Conservation (phyloP, 1,140 invertebrate species). For the Drosophila melanica region DNA sequence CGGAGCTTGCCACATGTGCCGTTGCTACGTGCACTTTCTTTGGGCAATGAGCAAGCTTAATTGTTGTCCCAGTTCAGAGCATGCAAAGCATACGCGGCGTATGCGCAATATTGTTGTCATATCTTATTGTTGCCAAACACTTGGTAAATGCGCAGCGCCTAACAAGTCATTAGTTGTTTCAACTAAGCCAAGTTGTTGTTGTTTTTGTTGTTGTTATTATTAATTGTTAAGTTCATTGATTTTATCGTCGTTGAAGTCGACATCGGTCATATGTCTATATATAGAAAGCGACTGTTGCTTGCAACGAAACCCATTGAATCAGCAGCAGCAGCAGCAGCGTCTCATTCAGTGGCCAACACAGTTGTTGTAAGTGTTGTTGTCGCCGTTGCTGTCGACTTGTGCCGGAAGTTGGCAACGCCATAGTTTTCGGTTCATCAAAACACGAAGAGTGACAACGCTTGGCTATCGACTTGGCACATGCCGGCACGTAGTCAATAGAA, state of each 20-base stretch:
- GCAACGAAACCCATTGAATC: constrained; percentile 56
- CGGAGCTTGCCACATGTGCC: constrained; percentile 40
- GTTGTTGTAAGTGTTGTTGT: constrained; percentile 9
- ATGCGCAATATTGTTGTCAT: constrained; percentile 55
- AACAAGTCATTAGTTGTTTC: constrained; percentile 19
- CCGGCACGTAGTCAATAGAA: constrained; percentile 41
- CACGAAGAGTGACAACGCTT: constrained; percentile 15
- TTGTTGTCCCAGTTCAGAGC: constrained; percentile 53
- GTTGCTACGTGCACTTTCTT: constrained; percentile 36
- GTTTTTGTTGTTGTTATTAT: constrained; percentile 12
- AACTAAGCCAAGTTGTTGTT: constrained; percentile 16
- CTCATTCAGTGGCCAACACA: constrained; percentile 14
- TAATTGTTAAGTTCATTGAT: constrained; percentile 37
- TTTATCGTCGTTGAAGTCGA: constrained; percentile 27
- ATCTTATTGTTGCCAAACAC: constrained; percentile 18
- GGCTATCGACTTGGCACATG: constrained; percentile 20
- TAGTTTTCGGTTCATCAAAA: constrained; percentile 25
- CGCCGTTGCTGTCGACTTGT: constrained; percentile 3
- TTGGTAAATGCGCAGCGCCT: constrained; percentile 13
- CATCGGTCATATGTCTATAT: constrained; percentile 69
- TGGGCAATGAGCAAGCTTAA: constrained; percentile 1
- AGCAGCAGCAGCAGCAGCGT: not conserved
- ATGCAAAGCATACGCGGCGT: constrained; percentile 40
- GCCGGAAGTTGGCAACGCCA: constrained; percentile 68
- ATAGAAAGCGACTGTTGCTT: constrained; percentile 46